Conservation (phyloP, 30 jellyfish, hydroid and myxozoan species). For the Aurelia coerulea region DNA sequence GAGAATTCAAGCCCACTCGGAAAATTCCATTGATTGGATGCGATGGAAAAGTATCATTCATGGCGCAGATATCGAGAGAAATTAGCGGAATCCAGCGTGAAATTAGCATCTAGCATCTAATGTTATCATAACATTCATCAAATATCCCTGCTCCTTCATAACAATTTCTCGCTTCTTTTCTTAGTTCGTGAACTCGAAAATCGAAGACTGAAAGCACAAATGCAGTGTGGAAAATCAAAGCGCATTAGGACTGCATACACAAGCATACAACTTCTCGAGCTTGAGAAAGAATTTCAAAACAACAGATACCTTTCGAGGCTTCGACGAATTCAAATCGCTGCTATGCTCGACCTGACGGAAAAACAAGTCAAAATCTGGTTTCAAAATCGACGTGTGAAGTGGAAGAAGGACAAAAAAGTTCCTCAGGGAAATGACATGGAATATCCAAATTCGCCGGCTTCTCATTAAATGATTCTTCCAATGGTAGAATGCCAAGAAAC, state of each 20-base stretch:
- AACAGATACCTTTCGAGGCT: constrained; percentile 92
- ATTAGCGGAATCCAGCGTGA: too few species aligned
- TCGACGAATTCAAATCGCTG: constrained; percentile 96
- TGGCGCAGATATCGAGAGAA: too few species aligned
- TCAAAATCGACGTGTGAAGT: constrained; percentile 93
- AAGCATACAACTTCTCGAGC: constrained; percentile 90
- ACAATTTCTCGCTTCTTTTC: neutral
- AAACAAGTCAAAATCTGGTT: constrained; percentile 97
- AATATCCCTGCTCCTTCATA: neutral
- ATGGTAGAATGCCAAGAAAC: neutral
- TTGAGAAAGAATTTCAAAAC: constrained; percentile 90
- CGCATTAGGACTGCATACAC: constrained; percentile 97
- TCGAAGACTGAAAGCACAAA: constrained; percentile 69
- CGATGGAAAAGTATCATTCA: too few species aligned
- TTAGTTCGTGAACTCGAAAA: constrained; percentile 83
- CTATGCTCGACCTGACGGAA: constrained; percentile 92
- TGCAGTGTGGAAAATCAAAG: constrained; percentile 80
- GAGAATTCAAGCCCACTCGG: too few species aligned
- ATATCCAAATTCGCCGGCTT: constrained; percentile 70
- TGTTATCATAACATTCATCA: too few species aligned
- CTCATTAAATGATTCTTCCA: constrained; percentile 14
- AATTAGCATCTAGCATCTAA: too few species aligned
- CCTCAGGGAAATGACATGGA: constrained; percentile 66
- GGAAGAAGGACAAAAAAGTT: constrained; percentile 92
- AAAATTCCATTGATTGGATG: too few species aligned